A percentile compares a stretch with the other conserved stretches of the same genome.
phyloP scores from a whole-genome alignment of 2,888 invertebrate genomes.

The Amitus sp. region DNA sequence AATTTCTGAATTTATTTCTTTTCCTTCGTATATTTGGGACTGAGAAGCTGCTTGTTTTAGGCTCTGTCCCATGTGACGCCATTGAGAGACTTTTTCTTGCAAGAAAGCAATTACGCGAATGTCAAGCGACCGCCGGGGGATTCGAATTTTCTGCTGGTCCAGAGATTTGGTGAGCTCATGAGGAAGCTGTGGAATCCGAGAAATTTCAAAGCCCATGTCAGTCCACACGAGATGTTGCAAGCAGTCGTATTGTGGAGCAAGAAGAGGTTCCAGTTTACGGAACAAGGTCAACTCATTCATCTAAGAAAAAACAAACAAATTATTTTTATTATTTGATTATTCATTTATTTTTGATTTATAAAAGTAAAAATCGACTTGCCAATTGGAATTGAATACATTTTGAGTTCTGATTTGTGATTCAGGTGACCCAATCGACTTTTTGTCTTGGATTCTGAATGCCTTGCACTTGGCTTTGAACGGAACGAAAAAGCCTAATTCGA shows the following conservation, averaged over 20 bases:
- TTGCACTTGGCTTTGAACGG: conserved; percentile 95
- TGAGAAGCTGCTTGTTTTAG: no score
- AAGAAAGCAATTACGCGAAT: conserved; percentile 90
- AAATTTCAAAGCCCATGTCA: conserved; percentile 99
- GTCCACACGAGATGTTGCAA: conserved; percentile 99
- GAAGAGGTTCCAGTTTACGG: conserved; percentile 97
- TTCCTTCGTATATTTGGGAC: no score
- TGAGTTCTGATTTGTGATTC: no score
- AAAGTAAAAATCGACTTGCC: neutral
- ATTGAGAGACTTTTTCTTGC: conserved; percentile 92
- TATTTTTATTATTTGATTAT: no score
- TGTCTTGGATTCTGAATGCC: conserved; percentile 98
- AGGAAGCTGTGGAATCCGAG: conserved; percentile 99
- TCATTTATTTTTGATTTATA: neutral
- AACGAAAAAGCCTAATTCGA: conserved; percentile 86
- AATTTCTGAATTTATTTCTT: no score
- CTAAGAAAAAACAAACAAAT: no score
- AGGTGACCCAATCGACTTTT: conserved; percentile 97
- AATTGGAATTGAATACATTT: no score
- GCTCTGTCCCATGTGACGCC: conserved; percentile 95
- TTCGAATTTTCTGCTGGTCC: conserved; percentile 89
- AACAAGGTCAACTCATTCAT: conserved; percentile 94
- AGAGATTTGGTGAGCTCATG: conserved; percentile 93
- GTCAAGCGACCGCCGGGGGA: conserved; percentile 95
- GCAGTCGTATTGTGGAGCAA: conserved; percentile 97